Conservation (phyloP, 2,797 vertebrate species). For the Lacerta agilis region DNA sequence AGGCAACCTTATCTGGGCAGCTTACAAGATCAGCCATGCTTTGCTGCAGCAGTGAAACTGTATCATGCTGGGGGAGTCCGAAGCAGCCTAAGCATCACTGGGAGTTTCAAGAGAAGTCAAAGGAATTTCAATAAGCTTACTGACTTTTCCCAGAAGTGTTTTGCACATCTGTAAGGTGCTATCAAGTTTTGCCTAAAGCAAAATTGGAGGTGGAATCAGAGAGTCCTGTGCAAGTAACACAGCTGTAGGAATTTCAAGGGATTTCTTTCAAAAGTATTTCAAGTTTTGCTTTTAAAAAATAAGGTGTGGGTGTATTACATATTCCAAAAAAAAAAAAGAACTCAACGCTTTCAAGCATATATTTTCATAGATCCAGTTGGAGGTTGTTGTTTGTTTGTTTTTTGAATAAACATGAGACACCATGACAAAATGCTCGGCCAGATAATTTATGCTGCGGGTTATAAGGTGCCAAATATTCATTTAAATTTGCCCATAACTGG, state of each 20-base stretch:
- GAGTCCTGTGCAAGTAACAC: background rate
- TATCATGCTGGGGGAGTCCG: background rate
- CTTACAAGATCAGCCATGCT: background rate
- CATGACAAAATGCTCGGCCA: constrained; percentile 56
- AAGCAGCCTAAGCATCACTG: background rate
- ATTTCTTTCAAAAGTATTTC: background rate
- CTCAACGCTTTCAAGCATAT: background rate
- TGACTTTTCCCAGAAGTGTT: background rate
- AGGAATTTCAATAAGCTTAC: background rate
- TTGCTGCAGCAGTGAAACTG: background rate
- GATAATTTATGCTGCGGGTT: constrained; percentile 63
- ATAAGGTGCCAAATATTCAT: constrained; percentile 37
- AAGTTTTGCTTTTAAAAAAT: background rate
- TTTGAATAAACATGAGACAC: constrained; percentile 52
- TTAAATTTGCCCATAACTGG: constrained; percentile 51
- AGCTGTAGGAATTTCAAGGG: background rate
- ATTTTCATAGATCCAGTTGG: background rate
- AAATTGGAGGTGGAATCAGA: background rate
- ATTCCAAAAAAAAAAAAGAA: background rate
- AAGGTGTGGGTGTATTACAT: background rate
- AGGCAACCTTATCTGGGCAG: background rate
- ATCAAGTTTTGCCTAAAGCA: background rate
- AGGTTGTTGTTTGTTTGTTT: constrained; percentile 14
- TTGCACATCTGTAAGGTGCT: background rate
- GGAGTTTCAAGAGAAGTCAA: background rate